These are phyloP conservation scores for Aplodontia rufa DNA, from an alignment of 2,113 vertebrate species.

Conservation along the genomic window DNA sequence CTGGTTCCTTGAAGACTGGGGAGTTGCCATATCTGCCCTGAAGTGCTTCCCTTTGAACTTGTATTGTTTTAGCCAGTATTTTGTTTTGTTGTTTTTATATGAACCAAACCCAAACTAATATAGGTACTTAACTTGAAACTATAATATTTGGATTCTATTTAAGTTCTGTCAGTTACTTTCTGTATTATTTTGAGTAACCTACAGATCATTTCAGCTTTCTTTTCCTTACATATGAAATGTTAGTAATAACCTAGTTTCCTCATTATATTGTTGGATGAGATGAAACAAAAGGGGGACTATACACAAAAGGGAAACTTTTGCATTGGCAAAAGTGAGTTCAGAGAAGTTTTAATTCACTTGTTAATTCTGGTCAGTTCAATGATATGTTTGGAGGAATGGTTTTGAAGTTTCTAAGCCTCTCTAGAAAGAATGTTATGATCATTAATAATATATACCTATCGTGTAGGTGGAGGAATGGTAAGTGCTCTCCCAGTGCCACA, in stretches of 20 bases:
- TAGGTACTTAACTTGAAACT: neutral
- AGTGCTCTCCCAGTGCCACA: neutral
- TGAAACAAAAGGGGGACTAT: neutral
- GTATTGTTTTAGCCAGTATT: neutral
- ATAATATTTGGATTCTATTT: conserved; percentile 6
- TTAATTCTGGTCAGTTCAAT: neutral
- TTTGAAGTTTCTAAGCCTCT: neutral
- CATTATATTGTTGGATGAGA: neutral
- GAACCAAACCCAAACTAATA: neutral
- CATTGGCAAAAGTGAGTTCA: neutral
- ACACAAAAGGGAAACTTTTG: neutral
- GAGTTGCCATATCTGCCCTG: neutral
- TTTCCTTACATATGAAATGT: neutral
- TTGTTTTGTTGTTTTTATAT: conserved; percentile 22
- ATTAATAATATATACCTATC: neutral
- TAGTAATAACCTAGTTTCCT: neutral
- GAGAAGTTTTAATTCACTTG: conserved; percentile 15
- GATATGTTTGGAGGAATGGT: neutral
- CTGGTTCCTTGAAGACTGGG: neutral
- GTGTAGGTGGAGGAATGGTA: neutral
- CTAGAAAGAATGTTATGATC: neutral
- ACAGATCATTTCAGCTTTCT: neutral
- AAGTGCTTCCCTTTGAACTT: neutral
- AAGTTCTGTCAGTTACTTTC: conserved; percentile 18
- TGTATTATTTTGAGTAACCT: neutral